Evolutionary conservation across 2,113 vertebrate genomes (phyloP), one percentile per base, ranked within the genome.

Genomic region (Capreolus pygargus): DNA sequence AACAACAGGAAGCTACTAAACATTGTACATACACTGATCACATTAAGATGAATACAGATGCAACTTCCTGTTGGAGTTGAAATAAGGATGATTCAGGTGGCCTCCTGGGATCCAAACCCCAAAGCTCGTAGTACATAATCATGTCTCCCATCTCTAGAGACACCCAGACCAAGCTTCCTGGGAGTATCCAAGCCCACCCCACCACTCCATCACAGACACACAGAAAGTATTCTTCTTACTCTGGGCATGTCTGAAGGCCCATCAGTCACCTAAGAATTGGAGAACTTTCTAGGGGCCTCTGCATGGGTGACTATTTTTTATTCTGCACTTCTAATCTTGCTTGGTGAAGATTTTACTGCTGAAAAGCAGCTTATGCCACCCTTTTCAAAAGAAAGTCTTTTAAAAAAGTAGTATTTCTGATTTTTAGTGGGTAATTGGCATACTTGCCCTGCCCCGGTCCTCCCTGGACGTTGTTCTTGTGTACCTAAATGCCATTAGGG

Each of bases 11-110:
- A 70, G 55, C 39, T 45, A 93, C 52, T 92, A 95, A 60, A 86
- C 86, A 43, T 76, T 92, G 30, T 85, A 64, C 67, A 45, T 91
- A 88, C 90, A n/a, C 33, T 82, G 39, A 54, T 86, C 84, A 86
- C 6, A 0, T 60, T 90, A 86, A 97, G 30, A 60, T 83, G 47
- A 89, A 52, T 55, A 76, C 10, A 78, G 47, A 90, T 33, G 7
- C 30, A 90, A 50, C 54, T 97, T 97, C 54, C n/a, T 82, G 52
- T 84, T 92, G 28, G 84, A 86, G 58, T 30, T 76, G 47, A 89
- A 88, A 76, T 74, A 81, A 85, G 84, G 57, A 88, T 86, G 36
- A 60, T 86, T 86, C 11, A 7, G 7, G 83, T 76, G 64, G 39
- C 57, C 50, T 93, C 47, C 58, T 87, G 61, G 84, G 45, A 54